Evolutionary conservation across 2,888 invertebrate genomes (phyloP), one percentile per base, ranked within the genome.

Genomic region (Apamea epomidion): DNA sequence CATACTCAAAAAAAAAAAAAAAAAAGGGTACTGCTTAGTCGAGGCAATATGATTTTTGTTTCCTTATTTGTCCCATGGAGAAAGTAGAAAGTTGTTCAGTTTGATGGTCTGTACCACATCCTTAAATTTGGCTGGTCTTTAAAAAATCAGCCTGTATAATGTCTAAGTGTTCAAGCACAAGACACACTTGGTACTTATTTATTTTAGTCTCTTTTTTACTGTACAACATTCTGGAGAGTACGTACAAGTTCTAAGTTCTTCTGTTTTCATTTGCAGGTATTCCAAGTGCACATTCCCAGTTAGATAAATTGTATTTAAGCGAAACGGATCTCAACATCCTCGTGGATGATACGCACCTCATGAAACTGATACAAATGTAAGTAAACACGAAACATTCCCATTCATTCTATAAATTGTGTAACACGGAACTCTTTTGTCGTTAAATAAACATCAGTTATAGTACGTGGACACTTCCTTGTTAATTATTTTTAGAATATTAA

Each of bases 291-390:
- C 93, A 95, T 93, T 93, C 95, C 90, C 94, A 96, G 87, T 87
- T 93, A 87, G 94, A 95, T 48, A 95, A 94, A 87, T 91, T 98
- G 88, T 97, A 95, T 82, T 93, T 98, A 73, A 97, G 97, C 71
- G 91, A 94, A 68, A 97, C 97, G 86, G 98, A 98, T 93, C 91
- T 98, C 81, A 97, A 95, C 82, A 93, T 98, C 58, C 93, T 97
- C 60, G 95, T 98, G 58, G 97, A 97, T 86, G 94, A 97, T 85
- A 97, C 97, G 25, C 95, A 96, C 84, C 94, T 96, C 8, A 97
- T 98, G 90, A 95, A 96, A 88, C 93, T 98, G 82, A 92, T 96
- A 74, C 94, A 97, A 91, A 96, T 96, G 98, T 98, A 96, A 97
- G 98, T 97, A 73, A 37, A 71, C 16, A 67, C 18, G 16, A 32